Evolutionary conservation across 2,113 vertebrate species (phyloP).

Genomic region (Todiramphus saurophagus): DNA sequence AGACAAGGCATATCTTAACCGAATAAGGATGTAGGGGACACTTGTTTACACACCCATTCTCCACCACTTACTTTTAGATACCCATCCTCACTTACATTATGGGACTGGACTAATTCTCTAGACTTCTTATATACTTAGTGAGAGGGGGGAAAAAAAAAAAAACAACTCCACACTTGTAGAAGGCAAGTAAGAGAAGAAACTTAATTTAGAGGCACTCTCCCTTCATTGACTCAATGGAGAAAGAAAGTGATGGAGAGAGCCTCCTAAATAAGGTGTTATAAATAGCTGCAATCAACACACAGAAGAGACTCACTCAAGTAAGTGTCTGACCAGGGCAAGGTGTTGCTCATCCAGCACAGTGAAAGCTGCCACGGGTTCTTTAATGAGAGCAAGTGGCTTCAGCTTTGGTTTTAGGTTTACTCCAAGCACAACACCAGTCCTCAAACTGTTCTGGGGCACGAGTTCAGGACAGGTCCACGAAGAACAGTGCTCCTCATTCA

Average conservation of each 20-base stretch:
- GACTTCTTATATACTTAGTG: neutral
- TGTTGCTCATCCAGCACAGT: neutral
- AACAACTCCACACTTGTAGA: neutral
- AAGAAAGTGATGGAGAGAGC: conserved; percentile 1
- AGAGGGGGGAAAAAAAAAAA: neutral
- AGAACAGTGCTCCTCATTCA: conserved; percentile 56
- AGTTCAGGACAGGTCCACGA: conserved; percentile 27
- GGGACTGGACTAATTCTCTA: neutral
- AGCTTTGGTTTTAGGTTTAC: conserved; percentile 46
- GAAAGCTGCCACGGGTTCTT: neutral
- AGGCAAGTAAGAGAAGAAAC: neutral
- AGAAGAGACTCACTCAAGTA: neutral
- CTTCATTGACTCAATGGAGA: conserved; percentile 21
- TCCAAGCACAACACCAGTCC: conserved; percentile 47
- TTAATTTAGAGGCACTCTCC: neutral
- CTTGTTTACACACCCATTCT: neutral
- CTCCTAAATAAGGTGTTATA: neutral
- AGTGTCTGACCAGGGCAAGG: neutral
- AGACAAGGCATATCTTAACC: neutral
- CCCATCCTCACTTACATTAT: neutral
- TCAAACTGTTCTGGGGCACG: neutral
- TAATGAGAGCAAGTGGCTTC: neutral
- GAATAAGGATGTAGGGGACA: neutral
- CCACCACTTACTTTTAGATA: neutral
- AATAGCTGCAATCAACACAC: neutral